Percentiles rank a stretch among this genome's conserved stretches.
Conservation (phyloP, 1,140 invertebrate genomes). For the Andricus grossulariae region DNA sequence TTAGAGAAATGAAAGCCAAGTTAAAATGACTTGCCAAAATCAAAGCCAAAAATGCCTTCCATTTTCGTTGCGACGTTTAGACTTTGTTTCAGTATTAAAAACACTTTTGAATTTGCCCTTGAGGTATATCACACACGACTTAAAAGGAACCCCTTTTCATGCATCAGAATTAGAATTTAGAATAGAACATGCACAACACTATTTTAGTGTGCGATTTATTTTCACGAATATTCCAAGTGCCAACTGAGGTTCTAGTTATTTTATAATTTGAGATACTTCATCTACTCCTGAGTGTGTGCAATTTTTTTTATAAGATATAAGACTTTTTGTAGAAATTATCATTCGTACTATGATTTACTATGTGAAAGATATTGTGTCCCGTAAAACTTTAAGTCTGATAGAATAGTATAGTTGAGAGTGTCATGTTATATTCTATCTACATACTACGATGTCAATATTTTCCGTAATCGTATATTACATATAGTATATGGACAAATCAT, state of each 20-base stretch:
- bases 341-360: not conserved
- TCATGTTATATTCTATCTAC: constrained; percentile 12
- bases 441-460: constrained; percentile 30
- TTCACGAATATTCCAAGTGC: constrained; percentile 29
- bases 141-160: not conserved
- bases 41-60: constrained; percentile 26
- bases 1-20: not conserved
- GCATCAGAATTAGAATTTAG: not conserved
- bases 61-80: not conserved
- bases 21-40: not conserved
- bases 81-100: constrained; percentile 24
- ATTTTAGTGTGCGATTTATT: constrained; percentile 7
- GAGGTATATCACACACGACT: not conserved
- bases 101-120: not conserved
- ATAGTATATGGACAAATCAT: not conserved
- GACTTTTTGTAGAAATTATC: not conserved
- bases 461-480: not conserved
- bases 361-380: not conserved
- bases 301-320: not conserved
- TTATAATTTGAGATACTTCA: not conserved
- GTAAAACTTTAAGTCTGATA: not conserved
- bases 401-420: constrained; percentile 11
- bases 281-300: not conserved
- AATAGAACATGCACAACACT: not conserved
- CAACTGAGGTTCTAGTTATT: constrained; percentile 21